Evolutionary conservation across 2,113 vertebrate species (phyloP).

Genomic region (Tragelaphus imberbis): DNA sequence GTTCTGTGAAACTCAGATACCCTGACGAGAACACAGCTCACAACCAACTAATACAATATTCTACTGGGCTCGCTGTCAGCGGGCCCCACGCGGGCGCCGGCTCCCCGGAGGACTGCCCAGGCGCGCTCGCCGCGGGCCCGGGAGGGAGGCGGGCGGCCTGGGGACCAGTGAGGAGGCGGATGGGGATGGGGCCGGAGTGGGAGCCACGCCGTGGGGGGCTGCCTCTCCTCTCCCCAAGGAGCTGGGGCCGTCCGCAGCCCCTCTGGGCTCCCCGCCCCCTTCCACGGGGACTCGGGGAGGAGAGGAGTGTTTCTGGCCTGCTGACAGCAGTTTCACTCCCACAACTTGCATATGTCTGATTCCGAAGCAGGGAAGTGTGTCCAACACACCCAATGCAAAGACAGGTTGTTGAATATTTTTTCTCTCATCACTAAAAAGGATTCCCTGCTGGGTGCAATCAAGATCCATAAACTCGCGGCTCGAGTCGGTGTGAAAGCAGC

Average conservation of each 20-base stretch:
- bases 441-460: slow-evolving; percentile 81
- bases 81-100: slow-evolving; percentile 72
- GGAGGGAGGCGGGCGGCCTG: not conserved
- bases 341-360: slow-evolving; percentile 71
- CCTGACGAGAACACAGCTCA: slow-evolving; percentile 70
- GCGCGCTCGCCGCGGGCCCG: not conserved
- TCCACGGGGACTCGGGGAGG: slow-evolving; percentile 36
- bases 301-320: slow-evolving; percentile 60
- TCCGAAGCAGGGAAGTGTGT: slow-evolving; percentile 72
- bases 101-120: slow-evolving; percentile 60
- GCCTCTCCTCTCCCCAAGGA: not conserved
- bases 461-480: slow-evolving; percentile 76
- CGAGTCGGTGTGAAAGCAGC: slow-evolving; percentile 66
- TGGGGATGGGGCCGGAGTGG: not conserved
- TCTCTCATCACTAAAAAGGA: slow-evolving; percentile 78
- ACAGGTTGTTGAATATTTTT: slow-evolving; percentile 75
- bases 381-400: slow-evolving; percentile 76
- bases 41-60: slow-evolving; percentile 69
- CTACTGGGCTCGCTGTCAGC: slow-evolving; percentile 69
- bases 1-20: slow-evolving; percentile 74
- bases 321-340: slow-evolving; percentile 67
- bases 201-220: not conserved
- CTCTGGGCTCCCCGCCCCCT: slow-evolving; percentile 46
- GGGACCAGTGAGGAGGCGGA: not conserved
- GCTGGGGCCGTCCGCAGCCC: not conserved